These are phyloP conservation scores for Elephantulus edwardii DNA, from an alignment of 2,113 vertebrate genomes.

Conservation along the genomic window DNA sequence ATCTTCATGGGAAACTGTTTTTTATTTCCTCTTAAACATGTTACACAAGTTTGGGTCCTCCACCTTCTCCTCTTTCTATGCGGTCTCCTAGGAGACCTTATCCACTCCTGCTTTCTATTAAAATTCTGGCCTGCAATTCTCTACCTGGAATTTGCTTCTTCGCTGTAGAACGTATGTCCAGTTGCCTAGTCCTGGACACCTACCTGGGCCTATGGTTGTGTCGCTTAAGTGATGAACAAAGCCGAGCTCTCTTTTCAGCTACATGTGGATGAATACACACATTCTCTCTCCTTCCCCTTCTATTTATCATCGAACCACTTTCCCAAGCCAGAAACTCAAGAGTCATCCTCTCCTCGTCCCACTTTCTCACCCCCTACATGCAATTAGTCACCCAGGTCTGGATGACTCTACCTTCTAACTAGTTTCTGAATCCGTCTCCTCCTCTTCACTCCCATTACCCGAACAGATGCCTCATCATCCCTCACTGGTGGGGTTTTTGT, in stretches of 20 bases:
- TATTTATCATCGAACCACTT: neutral
- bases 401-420: slow-evolving; percentile 54
- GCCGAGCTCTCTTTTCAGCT: neutral
- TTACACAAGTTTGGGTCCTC: neutral
- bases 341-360: slow-evolving; percentile 47
- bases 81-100: neutral
- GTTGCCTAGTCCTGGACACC: neutral
- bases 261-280: neutral
- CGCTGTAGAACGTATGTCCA: neutral
- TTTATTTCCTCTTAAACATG: neutral
- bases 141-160: slow-evolving; percentile 1
- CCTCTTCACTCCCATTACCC: slow-evolving; percentile 48
- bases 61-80: neutral
- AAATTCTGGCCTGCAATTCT: neutral
- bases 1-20: neutral
- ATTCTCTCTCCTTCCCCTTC: neutral
- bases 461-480: slow-evolving; percentile 36
- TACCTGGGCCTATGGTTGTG: neutral
- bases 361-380: slow-evolving; percentile 48
- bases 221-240: neutral
- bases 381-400: slow-evolving; percentile 58
- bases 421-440: slow-evolving; percentile 59
- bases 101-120: neutral
- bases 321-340: slow-evolving; percentile 43
- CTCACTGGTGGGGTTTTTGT: slow-evolving; percentile 41